Evolutionary conservation across 2,797 vertebrate species (phyloP), one percentile per base, ranked within the genome.

Genomic region (Xiphorhynchus erythropygius): DNA sequence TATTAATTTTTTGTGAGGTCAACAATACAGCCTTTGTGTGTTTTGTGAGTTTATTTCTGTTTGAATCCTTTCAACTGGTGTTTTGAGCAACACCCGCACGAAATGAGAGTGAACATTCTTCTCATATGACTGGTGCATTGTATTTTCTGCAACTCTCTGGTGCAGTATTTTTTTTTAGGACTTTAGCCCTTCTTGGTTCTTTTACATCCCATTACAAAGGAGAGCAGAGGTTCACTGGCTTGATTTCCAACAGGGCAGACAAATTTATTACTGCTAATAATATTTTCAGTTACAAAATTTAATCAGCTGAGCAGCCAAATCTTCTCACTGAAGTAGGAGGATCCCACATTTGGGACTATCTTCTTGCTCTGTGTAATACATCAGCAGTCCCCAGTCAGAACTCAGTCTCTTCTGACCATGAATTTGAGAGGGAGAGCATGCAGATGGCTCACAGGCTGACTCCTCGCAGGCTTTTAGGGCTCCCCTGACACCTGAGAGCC

Each of bases 281-380:
- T 96, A 88, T 94, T 94, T 94, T 94, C 95, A 94, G 89, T 74
- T 94, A 87, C 70, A 64, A 93, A 95, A 96, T 93, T 82, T 87
- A 90, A 90, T 70, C 77, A 77, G 32, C 50, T 78, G 79, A 78
- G 56, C 89, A 92, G 94, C 76, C 89, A 95, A 92, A 78, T 50
- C 82, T 95, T 92, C 89, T 94, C 76, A 86, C 47, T 63, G 65
- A 82, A 37, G 73, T 52, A 91, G 85, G 70, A 96, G 80, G 77
- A 94, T 94, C 85, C 74, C 46, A 79, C 77, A 1, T 91, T 77
- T 90, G 94, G 87, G 93, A 96, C 59, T 88, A 18, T 57, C 63
- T 50, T 90, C 73, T 84, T 93, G 28, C 74, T 94, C 89, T 93
- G 80, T 93, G 63, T 94, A 94, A 96, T 7, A 70, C 74, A 94